These are phyloP conservation scores for Chrysodeixis includens DNA, from an alignment of 2,888 invertebrate genomes.

Conservation along the genomic window DNA sequence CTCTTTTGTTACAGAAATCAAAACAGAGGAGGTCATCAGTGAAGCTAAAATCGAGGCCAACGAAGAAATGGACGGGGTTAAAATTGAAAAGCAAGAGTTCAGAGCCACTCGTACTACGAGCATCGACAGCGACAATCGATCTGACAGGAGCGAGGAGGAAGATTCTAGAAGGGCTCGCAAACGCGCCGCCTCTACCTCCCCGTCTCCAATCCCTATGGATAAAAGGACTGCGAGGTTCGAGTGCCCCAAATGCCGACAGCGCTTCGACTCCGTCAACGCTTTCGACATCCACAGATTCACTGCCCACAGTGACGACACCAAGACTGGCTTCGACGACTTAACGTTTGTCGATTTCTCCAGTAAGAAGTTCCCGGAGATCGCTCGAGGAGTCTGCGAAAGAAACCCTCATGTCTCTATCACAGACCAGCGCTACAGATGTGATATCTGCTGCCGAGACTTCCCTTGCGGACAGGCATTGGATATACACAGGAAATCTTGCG, in stretches of 20 bases:
- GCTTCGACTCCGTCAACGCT: slow-evolving; percentile 93
- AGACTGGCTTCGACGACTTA: slow-evolving; percentile 92
- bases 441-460: slow-evolving; percentile 92
- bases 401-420: slow-evolving; percentile 89
- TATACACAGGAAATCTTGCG: slow-evolving; percentile 90
- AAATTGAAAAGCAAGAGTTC: slow-evolving; percentile 74
- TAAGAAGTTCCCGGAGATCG: slow-evolving; percentile 94
- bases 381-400: slow-evolving; percentile 91
- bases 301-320: slow-evolving; percentile 89
- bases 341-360: slow-evolving; percentile 94
- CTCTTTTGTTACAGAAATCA: slow-evolving; percentile 88
- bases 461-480: slow-evolving; percentile 91
- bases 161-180: slow-evolving; percentile 78
- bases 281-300: slow-evolving; percentile 92
- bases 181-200: slow-evolving; percentile 81
- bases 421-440: slow-evolving; percentile 91
- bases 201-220: slow-evolving; percentile 77
- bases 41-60: slow-evolving; percentile 83
- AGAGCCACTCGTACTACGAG: slow-evolving; percentile 80
- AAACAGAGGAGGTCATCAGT: slow-evolving; percentile 85
- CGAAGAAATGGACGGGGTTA: slow-evolving; percentile 76
- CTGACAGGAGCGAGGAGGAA: slow-evolving; percentile 88
- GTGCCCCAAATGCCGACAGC: slow-evolving; percentile 92
- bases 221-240: slow-evolving; percentile 87
- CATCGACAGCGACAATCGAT: slow-evolving; percentile 89